phyloP scores from a whole-genome alignment of 2,888 invertebrate species.

The Erebia palarica region DNA sequence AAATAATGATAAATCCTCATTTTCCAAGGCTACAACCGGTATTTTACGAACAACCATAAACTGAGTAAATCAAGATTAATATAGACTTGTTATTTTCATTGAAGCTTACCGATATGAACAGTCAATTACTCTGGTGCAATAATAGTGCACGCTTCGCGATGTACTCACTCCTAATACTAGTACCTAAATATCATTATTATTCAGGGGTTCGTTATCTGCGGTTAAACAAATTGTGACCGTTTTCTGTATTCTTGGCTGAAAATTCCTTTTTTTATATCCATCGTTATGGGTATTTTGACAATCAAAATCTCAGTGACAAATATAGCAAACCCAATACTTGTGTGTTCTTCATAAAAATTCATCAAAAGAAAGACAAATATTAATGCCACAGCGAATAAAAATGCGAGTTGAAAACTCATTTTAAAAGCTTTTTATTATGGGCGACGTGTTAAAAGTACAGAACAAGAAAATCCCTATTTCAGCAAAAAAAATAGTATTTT shows the following conservation, averaged over 20 bases:
- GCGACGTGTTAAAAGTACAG: too few species aligned
- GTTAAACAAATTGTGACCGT: background rate
- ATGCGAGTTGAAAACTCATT: background rate
- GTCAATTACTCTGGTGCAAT: conserved; percentile 57
- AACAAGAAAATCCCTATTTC: too few species aligned
- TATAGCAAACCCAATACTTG: background rate
- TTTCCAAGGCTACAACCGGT: conserved; percentile 16
- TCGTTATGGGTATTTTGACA: background rate
- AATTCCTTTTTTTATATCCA: background rate
- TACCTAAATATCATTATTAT: background rate
- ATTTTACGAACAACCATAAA: conserved; percentile 17
- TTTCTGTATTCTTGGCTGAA: background rate
- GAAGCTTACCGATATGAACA: conserved; percentile 58
- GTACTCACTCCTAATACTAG: background rate
- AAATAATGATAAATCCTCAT: conserved; percentile 4
- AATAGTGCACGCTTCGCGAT: conserved; percentile 53
- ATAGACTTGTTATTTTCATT: conserved; percentile 39
- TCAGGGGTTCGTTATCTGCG: background rate
- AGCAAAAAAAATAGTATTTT: too few species aligned
- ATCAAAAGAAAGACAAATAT: background rate
- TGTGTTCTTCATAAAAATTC: background rate
- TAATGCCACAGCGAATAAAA: too few species aligned
- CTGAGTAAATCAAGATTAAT: conserved; percentile 22
- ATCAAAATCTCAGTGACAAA: background rate
- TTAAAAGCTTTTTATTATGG: too few species aligned